Conservation (phyloP, 2,113 vertebrate species). For the Hoplias malabaricus region DNA sequence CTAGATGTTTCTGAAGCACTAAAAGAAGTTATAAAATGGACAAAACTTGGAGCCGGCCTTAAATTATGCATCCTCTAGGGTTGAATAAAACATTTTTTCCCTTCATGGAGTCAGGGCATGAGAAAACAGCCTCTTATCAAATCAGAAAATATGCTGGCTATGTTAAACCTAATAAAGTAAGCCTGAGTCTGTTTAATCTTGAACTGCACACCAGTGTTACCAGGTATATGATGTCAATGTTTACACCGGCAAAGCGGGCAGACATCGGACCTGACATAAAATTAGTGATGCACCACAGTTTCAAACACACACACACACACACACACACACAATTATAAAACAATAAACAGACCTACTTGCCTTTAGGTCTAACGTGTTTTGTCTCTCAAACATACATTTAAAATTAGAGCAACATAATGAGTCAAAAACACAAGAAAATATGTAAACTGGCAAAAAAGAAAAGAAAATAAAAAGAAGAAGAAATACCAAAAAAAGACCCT, state of each 20-base stretch:
- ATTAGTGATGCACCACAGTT: conserved; percentile 1
- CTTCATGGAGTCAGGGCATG: not conserved
- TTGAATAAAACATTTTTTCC: not conserved
- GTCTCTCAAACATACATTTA: not conserved
- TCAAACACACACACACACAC: conserved; percentile 20
- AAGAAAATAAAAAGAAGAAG: not conserved
- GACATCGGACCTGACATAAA: not conserved
- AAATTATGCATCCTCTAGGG: not conserved
- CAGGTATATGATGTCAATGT: conserved; percentile 58
- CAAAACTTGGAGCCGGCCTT: not conserved
- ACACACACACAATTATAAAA: too few species aligned
- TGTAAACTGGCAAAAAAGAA: not conserved
- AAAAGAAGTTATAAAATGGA: not conserved
- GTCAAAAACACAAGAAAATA: not conserved
- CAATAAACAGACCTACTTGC: not conserved
- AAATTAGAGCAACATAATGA: not conserved
- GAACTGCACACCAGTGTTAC: conserved; percentile 47
- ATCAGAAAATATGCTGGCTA: not conserved
- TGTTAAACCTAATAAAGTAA: not conserved
- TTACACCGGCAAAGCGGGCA: conserved; percentile 53
- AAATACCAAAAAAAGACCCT: not conserved
- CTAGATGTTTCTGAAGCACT: not conserved
- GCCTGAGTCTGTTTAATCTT: conserved; percentile 53
- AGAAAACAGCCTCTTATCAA: not conserved
- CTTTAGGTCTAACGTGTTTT: not conserved